phyloP scores from a whole-genome alignment of 2,113 vertebrate genomes.

The Puntigrus tetrazona region DNA sequence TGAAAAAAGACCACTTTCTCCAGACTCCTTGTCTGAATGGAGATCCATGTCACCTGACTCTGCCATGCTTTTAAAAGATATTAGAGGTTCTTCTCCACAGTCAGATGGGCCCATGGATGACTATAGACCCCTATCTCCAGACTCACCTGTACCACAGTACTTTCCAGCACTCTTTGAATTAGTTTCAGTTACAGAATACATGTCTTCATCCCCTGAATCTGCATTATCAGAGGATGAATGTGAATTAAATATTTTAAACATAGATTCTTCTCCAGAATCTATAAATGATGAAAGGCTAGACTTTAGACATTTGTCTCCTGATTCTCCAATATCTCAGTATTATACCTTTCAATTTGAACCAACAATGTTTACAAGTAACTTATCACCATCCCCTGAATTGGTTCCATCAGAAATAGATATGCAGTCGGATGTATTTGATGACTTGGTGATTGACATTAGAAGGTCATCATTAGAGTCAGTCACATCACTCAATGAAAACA shows the following conservation, averaged over 20 bases:
- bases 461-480: constrained; percentile 51
- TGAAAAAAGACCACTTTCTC: constrained; percentile 12
- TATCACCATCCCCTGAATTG: constrained; percentile 53
- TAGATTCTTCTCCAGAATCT: neutral
- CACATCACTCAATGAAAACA: constrained; percentile 39
- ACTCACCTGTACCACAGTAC: constrained; percentile 57
- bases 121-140: constrained; percentile 40
- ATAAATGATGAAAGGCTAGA: neutral
- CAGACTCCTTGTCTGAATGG: constrained; percentile 43
- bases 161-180: constrained; percentile 25
- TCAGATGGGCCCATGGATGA: constrained; percentile 38
- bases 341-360: neutral
- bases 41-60: neutral
- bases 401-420: constrained; percentile 54
- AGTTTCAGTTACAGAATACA: neutral
- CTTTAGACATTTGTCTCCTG: constrained; percentile 48
- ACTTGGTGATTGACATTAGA: neutral
- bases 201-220: constrained; percentile 21
- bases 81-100: neutral
- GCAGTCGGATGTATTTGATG: constrained; percentile 22
- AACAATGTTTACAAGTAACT: neutral
- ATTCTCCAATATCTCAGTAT: constrained; percentile 25
- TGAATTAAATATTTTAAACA: neutral
- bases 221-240: constrained; percentile 14
- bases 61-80: neutral